These are phyloP conservation scores for Anolis apletophallus DNA, from an alignment of 2,797 vertebrate species.

Conservation along the genomic window DNA sequence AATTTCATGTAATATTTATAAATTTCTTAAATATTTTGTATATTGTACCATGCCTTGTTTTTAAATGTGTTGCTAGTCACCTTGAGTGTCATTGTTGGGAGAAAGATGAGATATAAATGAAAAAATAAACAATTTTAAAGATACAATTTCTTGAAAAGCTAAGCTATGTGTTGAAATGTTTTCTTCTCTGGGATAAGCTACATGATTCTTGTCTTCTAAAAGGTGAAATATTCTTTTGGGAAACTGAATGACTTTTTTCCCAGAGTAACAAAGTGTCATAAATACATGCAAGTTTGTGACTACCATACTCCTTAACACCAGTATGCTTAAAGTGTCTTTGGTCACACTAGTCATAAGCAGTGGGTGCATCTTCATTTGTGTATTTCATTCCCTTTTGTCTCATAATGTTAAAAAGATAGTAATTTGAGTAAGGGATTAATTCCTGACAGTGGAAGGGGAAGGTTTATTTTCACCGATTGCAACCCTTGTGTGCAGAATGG, in stretches of 20 bases:
- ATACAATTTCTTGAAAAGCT: no score
- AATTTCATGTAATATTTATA: no score
- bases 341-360: background rate
- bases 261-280: background rate
- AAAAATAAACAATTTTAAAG: background rate
- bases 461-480: no score
- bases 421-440: no score
- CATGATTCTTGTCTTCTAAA: background rate
- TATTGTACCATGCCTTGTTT: no score
- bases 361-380: background rate
- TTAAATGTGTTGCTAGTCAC: no score
- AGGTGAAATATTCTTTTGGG: background rate
- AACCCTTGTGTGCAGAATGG: background rate
- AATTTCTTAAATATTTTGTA: no score
- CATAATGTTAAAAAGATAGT: background rate
- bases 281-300: background rate
- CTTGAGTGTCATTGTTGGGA: no score
- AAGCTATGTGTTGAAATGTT: background rate
- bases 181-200: background rate
- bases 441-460: background rate
- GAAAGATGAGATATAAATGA: no score
- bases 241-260: background rate
- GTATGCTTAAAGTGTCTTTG: background rate
- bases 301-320: background rate
- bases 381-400: slow-evolving; percentile 25